A percentile compares a stretch with the other conserved stretches of the same genome.
phyloP scores from a whole-genome alignment of 2,113 vertebrate species.

The Vimba vimba region DNA sequence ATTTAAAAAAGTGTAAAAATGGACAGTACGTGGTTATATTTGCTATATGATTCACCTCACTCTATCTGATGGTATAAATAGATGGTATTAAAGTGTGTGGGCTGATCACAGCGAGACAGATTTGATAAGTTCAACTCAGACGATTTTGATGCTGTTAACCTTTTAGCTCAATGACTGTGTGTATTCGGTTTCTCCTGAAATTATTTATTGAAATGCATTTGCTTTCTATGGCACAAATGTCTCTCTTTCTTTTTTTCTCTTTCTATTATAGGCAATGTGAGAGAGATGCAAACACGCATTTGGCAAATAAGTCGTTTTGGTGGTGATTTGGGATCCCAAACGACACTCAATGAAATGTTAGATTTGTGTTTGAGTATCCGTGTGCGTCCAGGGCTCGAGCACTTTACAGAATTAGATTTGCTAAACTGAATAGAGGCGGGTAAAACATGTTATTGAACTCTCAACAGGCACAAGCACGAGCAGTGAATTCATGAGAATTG shows the following conservation, averaged over 20 bases:
- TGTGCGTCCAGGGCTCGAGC: background rate
- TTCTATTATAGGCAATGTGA: background rate
- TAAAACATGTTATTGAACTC: background rate
- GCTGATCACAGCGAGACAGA: constrained; percentile 7
- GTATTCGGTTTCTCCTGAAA: background rate
- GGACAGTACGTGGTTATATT: background rate
- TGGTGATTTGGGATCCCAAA: background rate
- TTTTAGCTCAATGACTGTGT: background rate
- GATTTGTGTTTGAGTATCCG: background rate
- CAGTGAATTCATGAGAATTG: background rate
- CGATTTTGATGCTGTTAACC: constrained; percentile 9
- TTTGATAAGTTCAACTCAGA: constrained; percentile 35
- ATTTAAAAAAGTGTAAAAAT: background rate
- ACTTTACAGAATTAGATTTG: constrained; percentile 10
- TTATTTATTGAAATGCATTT: constrained; percentile 22
- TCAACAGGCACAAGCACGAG: background rate
- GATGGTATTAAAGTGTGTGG: background rate
- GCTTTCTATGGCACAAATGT: background rate
- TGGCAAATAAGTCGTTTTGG: background rate
- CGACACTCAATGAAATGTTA: background rate
- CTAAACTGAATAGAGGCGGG: background rate
- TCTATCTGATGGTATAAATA: background rate
- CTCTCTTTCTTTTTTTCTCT: constrained; percentile 14
- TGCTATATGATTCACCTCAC: background rate
- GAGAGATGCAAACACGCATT: constrained; percentile 24